Percentiles rank a stretch among this genome's conserved stretches.
Evolutionary conservation across 2,113 vertebrate species (phyloP).

Genomic region (Halcyon senegalensis): DNA sequence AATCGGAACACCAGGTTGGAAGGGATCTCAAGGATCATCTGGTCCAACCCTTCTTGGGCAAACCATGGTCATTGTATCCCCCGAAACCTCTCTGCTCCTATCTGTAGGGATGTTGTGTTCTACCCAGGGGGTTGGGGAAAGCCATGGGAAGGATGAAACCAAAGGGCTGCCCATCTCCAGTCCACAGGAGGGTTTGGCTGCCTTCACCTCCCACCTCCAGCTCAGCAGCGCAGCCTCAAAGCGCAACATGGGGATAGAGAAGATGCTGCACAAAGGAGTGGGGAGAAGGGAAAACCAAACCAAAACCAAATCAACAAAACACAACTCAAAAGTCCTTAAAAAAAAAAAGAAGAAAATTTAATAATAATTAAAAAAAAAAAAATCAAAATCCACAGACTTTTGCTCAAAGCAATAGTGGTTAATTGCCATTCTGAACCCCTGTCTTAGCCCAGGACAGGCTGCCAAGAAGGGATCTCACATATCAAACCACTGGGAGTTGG

Average conservation of each 20-base stretch:
- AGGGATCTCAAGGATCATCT: neutral
- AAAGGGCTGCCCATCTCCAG: neutral
- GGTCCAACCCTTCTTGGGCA: neutral
- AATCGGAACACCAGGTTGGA: neutral
- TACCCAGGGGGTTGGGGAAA: neutral
- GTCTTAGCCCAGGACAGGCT: neutral
- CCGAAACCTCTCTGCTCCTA: accelerated
- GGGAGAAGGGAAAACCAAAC: neutral
- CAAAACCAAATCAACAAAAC: neutral
- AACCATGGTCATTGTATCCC: neutral
- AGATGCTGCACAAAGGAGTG: accelerated
- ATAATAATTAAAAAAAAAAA: neutral
- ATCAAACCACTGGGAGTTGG: neutral
- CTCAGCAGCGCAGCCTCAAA: neutral
- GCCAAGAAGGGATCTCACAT: neutral
- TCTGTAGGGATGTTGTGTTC: neutral
- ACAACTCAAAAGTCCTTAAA: neutral
- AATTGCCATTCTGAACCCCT: neutral
- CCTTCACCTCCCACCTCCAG: neutral
- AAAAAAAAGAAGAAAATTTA: neutral
- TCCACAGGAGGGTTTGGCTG: neutral
- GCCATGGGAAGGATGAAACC: neutral
- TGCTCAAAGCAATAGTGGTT: conserved; percentile 49
- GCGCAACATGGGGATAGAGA: neutral
- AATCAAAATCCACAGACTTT: neutral